A percentile compares a stretch with the other conserved stretches of the same genome.
Evolutionary conservation across 2,888 invertebrate species (phyloP).

Genomic region (Cordilura impudica): DNA sequence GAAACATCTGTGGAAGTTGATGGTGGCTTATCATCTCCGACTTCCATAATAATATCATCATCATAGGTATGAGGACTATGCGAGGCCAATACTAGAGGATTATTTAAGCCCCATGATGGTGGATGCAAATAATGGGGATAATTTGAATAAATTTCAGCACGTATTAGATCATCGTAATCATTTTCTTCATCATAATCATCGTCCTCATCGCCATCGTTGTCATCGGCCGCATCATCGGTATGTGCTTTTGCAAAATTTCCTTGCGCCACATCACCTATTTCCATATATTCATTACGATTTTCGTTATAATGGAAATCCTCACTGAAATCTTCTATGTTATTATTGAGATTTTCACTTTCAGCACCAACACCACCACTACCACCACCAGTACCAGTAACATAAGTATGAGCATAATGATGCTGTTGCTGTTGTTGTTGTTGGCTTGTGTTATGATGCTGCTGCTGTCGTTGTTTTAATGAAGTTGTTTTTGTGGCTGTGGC

Average conservation of each 20-base stretch:
- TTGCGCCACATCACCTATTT: constrained; percentile 71
- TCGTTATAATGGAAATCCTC: constrained; percentile 49
- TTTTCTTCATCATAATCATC: constrained; percentile 75
- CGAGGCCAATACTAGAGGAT: constrained; percentile 77
- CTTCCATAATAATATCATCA: constrained; percentile 71
- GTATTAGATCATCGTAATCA: constrained; percentile 79
- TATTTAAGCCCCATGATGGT: constrained; percentile 77
- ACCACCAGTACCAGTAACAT: constrained; percentile 9
- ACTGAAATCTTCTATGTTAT: constrained; percentile 53
- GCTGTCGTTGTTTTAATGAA: constrained; percentile 46
- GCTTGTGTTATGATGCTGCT: constrained; percentile 38
- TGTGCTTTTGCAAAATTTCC: constrained; percentile 55
- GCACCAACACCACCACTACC: not conserved
- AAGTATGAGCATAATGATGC: constrained; percentile 7
- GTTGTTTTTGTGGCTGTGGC: constrained; percentile 52
- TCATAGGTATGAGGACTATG: constrained; percentile 78
- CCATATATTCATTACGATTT: constrained; percentile 65
- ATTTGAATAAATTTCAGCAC: constrained; percentile 80
- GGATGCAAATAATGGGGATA: constrained; percentile 82
- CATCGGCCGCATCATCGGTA: constrained; percentile 65
- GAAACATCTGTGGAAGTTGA: constrained; percentile 47
- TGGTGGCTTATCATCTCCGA: constrained; percentile 67
- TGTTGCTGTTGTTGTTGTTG: constrained; percentile 33
- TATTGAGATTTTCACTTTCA: constrained; percentile 55
- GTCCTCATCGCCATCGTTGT: constrained; percentile 63